phyloP scores from a whole-genome alignment of 1,140 invertebrate genomes.

The Luehdorfia chinensis region DNA sequence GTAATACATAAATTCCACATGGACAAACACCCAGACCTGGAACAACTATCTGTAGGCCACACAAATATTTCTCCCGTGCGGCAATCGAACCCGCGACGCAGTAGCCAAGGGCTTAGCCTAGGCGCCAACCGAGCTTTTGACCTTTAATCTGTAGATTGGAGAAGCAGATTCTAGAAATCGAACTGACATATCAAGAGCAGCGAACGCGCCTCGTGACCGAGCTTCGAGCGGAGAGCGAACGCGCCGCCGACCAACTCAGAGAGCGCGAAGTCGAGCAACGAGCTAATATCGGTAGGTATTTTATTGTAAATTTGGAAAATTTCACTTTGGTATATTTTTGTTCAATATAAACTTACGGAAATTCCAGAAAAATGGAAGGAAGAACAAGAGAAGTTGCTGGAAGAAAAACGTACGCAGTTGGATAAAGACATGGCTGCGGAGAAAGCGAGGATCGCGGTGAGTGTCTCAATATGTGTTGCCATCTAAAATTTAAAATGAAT shows the following conservation, averaged over 20 bases:
- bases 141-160: conserved; percentile 45
- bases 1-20: too few species aligned
- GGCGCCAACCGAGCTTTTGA: too few species aligned
- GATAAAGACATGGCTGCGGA: conserved; percentile 52
- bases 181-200: conserved; percentile 62
- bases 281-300: conserved; percentile 45
- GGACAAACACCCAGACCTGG: too few species aligned
- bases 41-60: too few species aligned
- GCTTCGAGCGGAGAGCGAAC: conserved; percentile 61
- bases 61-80: too few species aligned
- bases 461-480: too few species aligned
- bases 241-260: conserved; percentile 38
- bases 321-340: too few species aligned
- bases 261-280: conserved; percentile 41
- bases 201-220: conserved; percentile 52
- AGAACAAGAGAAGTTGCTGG: conserved; percentile 53
- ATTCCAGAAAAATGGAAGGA: conserved; percentile 60
- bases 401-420: conserved; percentile 38
- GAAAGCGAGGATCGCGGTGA: conserved; percentile 50
- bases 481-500: too few species aligned
- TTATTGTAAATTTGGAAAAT: not conserved
- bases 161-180: conserved; percentile 63
- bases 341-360: too few species aligned
- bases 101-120: too few species aligned
- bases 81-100: too few species aligned